Percentiles rank a stretch among this genome's conserved stretches.
Conservation (phyloP, 2,797 vertebrate species). For the Diceros bicornis region DNA sequence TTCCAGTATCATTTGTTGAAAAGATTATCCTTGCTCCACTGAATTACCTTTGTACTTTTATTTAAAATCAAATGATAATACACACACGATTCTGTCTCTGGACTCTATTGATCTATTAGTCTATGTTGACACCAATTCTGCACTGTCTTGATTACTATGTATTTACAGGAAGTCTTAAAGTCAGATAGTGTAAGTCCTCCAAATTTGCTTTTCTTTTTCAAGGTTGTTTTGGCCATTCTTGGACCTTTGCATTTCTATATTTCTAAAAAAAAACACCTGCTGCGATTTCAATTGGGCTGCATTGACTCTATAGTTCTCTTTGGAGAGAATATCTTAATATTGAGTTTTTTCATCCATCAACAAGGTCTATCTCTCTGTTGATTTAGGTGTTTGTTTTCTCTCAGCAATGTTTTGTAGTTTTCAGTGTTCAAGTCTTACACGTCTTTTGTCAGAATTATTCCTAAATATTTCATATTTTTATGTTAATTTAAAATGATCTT, state of each 20-base stretch:
- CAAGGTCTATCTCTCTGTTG: background rate
- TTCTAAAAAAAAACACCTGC: background rate
- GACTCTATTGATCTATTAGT: background rate
- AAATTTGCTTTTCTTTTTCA: background rate
- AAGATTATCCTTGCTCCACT: background rate
- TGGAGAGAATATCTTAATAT: background rate
- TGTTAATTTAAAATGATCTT: background rate
- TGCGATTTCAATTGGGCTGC: background rate
- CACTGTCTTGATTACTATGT: too few species aligned
- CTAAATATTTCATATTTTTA: too few species aligned
- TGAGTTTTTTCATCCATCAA: background rate
- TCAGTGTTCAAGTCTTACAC: background rate
- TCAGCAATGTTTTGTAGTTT: background rate
- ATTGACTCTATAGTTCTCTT: background rate
- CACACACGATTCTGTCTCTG: background rate
- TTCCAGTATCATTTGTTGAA: background rate
- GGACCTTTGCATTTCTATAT: background rate
- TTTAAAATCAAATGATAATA: background rate
- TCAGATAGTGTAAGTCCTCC: background rate
- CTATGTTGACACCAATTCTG: background rate
- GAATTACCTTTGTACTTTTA: background rate
- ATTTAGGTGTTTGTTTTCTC: background rate
- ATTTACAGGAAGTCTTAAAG: background rate
- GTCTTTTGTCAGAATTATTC: background rate
- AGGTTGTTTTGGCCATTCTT: background rate